Percentiles rank a stretch among this genome's conserved stretches.
Evolutionary conservation across 2,797 vertebrate genomes (phyloP).

Genomic region (Spondyliosoma cantharus): DNA sequence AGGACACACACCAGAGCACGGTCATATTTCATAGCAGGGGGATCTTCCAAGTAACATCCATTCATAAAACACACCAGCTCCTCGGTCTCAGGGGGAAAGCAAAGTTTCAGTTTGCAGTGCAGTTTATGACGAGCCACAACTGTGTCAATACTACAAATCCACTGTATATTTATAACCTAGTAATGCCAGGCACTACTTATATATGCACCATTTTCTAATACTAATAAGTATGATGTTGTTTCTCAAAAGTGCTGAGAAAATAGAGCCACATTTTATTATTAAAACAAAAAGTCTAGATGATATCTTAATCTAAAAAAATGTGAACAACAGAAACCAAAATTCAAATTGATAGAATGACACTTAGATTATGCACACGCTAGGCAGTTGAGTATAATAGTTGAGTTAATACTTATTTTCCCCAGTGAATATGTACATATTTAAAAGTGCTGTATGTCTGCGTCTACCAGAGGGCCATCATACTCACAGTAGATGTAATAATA

Average conservation of each 20-base stretch:
- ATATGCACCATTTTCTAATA: neutral
- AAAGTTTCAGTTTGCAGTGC: neutral
- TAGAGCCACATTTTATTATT: neutral
- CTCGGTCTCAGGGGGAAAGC: neutral
- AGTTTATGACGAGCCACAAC: neutral
- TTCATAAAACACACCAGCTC: constrained; percentile 32
- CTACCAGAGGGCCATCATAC: too few relatives aligned
- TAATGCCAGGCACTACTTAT: neutral
- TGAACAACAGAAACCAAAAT: neutral
- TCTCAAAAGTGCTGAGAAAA: neutral
- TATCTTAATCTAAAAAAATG: neutral
- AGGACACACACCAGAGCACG: constrained; percentile 45
- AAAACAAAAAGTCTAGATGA: neutral
- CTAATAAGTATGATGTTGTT: neutral
- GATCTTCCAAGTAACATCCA: constrained; percentile 30
- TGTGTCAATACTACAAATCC: neutral
- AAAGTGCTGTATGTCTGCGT: too few relatives aligned
- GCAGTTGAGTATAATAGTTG: too few relatives aligned
- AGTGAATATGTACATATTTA: too few relatives aligned
- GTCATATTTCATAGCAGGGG: constrained; percentile 30
- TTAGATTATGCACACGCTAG: too few relatives aligned
- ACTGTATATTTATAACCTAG: neutral
- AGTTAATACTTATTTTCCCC: too few relatives aligned
- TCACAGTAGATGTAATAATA: too few relatives aligned
- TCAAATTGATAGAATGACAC: too few relatives aligned